Evolutionary conservation across 2,797 vertebrate species (phyloP).

Genomic region (Neomorphus geoffroyi): DNA sequence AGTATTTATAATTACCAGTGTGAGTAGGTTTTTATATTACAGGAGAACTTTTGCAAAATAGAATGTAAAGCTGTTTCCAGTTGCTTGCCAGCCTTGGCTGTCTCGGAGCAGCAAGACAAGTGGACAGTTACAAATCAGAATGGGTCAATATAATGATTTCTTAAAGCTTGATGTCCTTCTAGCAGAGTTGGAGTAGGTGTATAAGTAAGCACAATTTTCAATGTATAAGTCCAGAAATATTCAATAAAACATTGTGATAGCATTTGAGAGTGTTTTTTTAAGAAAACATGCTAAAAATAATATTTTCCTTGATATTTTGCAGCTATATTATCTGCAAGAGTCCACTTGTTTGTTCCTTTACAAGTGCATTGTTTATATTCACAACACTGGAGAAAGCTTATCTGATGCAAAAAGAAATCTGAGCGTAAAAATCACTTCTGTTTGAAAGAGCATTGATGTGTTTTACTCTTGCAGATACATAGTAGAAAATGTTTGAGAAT

Average conservation of each 20-base stretch:
- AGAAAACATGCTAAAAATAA: background rate
- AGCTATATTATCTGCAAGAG: background rate
- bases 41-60: slow-evolving; percentile 3
- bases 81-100: background rate
- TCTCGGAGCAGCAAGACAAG: background rate
- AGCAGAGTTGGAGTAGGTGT: background rate
- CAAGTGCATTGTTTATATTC: background rate
- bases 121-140: background rate
- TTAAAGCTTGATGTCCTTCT: background rate
- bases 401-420: background rate
- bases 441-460: background rate
- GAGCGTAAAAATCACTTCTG: background rate
- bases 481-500: background rate
- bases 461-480: background rate
- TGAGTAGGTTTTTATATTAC: slow-evolving; percentile 30
- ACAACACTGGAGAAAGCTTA: background rate
- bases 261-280: background rate
- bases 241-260: background rate
- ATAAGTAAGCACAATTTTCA: background rate
- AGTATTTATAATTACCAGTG: slow-evolving; percentile 40
- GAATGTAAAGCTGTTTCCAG: background rate
- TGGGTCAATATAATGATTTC: background rate
- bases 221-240: background rate
- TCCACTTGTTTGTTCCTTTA: background rate
- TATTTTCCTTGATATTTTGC: background rate